Conservation (phyloP, 2,888 invertebrate species). For the Polydrusus cervinus region DNA sequence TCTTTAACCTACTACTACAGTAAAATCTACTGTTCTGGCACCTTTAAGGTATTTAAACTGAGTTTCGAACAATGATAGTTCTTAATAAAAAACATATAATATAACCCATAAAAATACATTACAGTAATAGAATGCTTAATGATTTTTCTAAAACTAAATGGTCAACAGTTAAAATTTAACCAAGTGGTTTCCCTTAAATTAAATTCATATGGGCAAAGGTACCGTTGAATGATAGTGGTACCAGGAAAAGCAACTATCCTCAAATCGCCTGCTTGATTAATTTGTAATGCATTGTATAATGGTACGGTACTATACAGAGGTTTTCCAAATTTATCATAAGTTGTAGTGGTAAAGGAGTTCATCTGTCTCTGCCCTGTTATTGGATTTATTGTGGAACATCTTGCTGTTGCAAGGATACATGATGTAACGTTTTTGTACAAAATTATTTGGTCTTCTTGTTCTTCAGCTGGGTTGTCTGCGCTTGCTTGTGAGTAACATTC, state of each 20-base stretch:
- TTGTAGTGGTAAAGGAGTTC: constrained; percentile 68
- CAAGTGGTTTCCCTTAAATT: constrained; percentile 73
- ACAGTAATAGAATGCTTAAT: too few species aligned
- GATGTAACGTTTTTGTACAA: constrained; percentile 79
- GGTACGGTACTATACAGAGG: constrained; percentile 63
- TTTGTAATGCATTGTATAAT: constrained; percentile 75
- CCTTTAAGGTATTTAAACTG: too few species aligned
- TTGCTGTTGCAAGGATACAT: constrained; percentile 77
- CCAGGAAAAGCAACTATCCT: constrained; percentile 74
- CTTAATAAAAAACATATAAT: too few species aligned
- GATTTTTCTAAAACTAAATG: not conserved
- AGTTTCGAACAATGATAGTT: too few species aligned
- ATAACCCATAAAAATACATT: too few species aligned
- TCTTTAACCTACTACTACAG: too few species aligned
- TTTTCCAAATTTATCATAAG: constrained; percentile 60
- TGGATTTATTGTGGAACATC: constrained; percentile 78
- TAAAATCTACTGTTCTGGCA: too few species aligned
- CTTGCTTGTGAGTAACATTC: constrained; percentile 74
- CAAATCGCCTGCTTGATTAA: constrained; percentile 74
- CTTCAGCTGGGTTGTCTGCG: constrained; percentile 72
- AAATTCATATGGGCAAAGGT: constrained; percentile 74
- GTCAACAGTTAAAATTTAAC: constrained; percentile 60
- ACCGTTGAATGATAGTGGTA: constrained; percentile 72
- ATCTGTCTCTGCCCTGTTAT: constrained; percentile 78
- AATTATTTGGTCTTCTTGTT: constrained; percentile 73